Percentiles rank a stretch among this genome's conserved stretches.
phyloP scores from a whole-genome alignment of 1,140 invertebrate species.

The Bombus breviceps region DNA sequence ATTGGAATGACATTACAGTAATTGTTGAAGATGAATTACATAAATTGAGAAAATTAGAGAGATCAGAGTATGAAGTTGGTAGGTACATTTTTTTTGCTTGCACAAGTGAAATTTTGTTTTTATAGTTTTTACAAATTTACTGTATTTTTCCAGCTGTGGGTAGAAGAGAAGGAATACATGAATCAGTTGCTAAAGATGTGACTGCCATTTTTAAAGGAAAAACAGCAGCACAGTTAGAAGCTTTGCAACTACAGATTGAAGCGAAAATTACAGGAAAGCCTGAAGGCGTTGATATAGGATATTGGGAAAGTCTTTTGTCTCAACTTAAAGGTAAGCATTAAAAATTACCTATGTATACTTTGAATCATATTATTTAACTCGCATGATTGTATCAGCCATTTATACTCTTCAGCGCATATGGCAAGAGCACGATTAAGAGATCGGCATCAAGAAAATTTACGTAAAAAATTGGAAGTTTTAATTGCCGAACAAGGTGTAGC shows the following conservation, averaged over 20 bases:
- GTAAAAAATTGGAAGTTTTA: conserved; percentile 93
- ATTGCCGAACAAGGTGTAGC: conserved; percentile 93
- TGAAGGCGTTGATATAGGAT: conserved; percentile 97
- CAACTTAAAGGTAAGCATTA: conserved; percentile 90
- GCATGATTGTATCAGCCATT: conserved; percentile 14
- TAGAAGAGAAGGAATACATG: conserved; percentile 96
- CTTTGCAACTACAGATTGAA: conserved; percentile 94
- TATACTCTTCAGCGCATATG: conserved; percentile 90
- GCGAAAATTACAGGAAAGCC: conserved; percentile 92
- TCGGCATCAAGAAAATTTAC: conserved; percentile 95
- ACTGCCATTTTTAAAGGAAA: conserved; percentile 96
- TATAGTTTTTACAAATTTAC: not conserved
- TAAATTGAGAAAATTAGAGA: conserved; percentile 91
- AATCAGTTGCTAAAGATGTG: conserved; percentile 95
- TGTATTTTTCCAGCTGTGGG: conserved; percentile 83
- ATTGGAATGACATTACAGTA: conserved; percentile 98
- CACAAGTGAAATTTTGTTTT: not conserved
- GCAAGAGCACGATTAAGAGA: conserved; percentile 95
- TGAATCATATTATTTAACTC: conserved; percentile 32
- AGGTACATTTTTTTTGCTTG: conserved; percentile 42
- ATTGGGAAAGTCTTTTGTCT: conserved; percentile 97
- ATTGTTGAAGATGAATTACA: conserved; percentile 98
- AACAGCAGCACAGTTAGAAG: conserved; percentile 92
- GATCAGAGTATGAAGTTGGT: conserved; percentile 85
- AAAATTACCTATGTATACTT: conserved; percentile 18